A percentile compares a stretch with the other conserved stretches of the same genome.
Conservation (phyloP, 2,113 vertebrate genomes). For the Pelobates fuscus region DNA sequence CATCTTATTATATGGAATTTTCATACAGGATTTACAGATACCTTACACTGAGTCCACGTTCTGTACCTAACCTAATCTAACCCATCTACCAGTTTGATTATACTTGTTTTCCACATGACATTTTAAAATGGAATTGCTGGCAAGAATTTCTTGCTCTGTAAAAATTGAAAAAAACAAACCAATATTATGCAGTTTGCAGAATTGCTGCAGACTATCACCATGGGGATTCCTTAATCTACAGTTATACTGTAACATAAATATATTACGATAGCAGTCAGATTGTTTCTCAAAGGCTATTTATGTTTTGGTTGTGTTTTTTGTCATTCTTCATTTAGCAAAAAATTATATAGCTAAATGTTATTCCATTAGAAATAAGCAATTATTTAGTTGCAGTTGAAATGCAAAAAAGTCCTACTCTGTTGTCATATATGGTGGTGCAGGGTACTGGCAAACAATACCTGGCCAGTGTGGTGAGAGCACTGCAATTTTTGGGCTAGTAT, state of each 20-base stretch:
- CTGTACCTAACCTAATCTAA: too few species aligned
- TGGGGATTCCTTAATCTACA: slow-evolving; percentile 16
- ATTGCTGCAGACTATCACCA: slow-evolving; percentile 17
- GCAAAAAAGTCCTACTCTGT: too few species aligned
- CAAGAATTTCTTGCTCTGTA: slow-evolving; percentile 27
- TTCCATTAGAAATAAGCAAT: neutral
- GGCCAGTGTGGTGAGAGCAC: too few species aligned
- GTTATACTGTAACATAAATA: slow-evolving; percentile 17
- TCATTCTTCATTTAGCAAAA: slow-evolving; percentile 31
- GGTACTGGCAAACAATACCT: too few species aligned
- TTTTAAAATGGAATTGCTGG: slow-evolving; percentile 25
- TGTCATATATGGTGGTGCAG: too few species aligned
- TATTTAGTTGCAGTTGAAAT: slow-evolving; percentile 18
- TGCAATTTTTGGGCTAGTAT: too few species aligned
- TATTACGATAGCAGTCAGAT: slow-evolving; percentile 26
- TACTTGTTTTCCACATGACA: slow-evolving; percentile 21
- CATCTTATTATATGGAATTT: too few species aligned
- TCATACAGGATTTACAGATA: too few species aligned
- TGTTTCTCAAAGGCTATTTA: slow-evolving; percentile 35
- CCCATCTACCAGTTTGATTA: neutral
- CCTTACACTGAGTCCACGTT: too few species aligned
- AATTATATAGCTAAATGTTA: slow-evolving; percentile 23
- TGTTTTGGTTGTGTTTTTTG: slow-evolving; percentile 9
- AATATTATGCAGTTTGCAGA: slow-evolving; percentile 27
- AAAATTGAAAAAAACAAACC: slow-evolving; percentile 3